Conservation (phyloP, 2,797 vertebrate genomes). For the Telmatherina bonti region DNA sequence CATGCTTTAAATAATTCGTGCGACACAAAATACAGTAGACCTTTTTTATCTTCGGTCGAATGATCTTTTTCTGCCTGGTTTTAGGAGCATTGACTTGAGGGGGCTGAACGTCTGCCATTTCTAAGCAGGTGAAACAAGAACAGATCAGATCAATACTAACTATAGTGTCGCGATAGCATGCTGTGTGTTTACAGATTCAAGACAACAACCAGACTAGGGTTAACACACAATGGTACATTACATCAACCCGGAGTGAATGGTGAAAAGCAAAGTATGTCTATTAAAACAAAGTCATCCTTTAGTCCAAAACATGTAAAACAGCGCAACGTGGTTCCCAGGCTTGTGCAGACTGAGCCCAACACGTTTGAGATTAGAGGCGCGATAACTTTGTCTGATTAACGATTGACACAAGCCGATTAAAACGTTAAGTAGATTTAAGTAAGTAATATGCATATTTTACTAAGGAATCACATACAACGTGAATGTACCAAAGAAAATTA, state of each 20-base stretch:
- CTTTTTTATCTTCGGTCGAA: fast-evolving
- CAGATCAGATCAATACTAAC: neutral
- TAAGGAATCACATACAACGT: fast-evolving
- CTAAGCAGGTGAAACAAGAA: slow-evolving; percentile 15
- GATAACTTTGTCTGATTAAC: neutral
- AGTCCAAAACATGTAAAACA: neutral
- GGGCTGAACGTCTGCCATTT: slow-evolving; percentile 39
- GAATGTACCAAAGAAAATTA: neutral
- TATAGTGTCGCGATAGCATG: neutral
- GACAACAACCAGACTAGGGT: too few species aligned
- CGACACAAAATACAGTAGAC: slow-evolving; percentile 65
- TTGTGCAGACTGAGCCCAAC: neutral
- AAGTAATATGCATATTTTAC: fast-evolving
- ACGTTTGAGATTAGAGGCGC: neutral
- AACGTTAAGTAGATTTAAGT: fast-evolving
- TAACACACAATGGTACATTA: neutral
- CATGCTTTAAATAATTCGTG: neutral
- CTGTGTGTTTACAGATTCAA: neutral
- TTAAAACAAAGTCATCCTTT: neutral
- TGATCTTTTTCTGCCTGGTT: neutral
- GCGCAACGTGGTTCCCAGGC: slow-evolving; percentile 28
- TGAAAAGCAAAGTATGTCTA: neutral
- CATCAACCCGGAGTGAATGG: neutral
- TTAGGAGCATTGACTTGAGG: neutral
- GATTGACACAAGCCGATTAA: fast-evolving